These are phyloP conservation scores for Eucidaris tribuloides DNA, from an alignment of 35 echinoderm and acorn worm genomes.

Conservation along the genomic window DNA sequence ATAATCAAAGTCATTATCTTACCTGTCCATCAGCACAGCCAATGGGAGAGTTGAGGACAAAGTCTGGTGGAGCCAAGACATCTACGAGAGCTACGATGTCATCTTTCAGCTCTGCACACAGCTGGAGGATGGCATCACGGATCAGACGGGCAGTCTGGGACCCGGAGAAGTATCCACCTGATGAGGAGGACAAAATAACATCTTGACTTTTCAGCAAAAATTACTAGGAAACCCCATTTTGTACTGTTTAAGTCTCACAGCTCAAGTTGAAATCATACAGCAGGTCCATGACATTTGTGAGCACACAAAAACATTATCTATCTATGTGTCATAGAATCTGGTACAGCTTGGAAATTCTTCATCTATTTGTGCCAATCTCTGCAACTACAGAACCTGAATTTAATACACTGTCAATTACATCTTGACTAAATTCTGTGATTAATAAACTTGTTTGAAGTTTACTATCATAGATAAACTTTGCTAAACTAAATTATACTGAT, in stretches of 20 bases:
- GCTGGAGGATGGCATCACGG: conserved; percentile 58
- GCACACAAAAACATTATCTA: not conserved
- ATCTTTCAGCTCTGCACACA: conserved; percentile 79
- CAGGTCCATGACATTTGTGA: not conserved
- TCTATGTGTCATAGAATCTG: not conserved
- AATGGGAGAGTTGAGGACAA: conserved; percentile 89
- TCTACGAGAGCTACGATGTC: conserved; percentile 89
- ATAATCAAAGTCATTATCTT: too few relatives aligned
- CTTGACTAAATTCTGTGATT: too few relatives aligned
- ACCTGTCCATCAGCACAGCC: conserved; percentile 92
- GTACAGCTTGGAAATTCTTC: not conserved
- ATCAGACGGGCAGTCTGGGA: conserved; percentile 62
- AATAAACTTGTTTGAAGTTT: too few relatives aligned
- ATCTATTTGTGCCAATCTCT: too few relatives aligned
- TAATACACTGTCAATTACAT: too few relatives aligned
- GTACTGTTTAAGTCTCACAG: not conserved
- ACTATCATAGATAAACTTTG: too few relatives aligned
- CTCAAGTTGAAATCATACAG: not conserved
- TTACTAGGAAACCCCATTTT: too few relatives aligned
- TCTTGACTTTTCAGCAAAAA: too few relatives aligned
- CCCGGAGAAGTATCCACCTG: conserved; percentile 89
- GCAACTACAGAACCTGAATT: too few relatives aligned
- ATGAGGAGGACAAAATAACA: not conserved
- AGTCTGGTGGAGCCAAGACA: conserved; percentile 88
- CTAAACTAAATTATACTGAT: too few relatives aligned